phyloP scores from a whole-genome alignment of 2,888 invertebrate genomes.

The Sphaeridia pumilis region DNA sequence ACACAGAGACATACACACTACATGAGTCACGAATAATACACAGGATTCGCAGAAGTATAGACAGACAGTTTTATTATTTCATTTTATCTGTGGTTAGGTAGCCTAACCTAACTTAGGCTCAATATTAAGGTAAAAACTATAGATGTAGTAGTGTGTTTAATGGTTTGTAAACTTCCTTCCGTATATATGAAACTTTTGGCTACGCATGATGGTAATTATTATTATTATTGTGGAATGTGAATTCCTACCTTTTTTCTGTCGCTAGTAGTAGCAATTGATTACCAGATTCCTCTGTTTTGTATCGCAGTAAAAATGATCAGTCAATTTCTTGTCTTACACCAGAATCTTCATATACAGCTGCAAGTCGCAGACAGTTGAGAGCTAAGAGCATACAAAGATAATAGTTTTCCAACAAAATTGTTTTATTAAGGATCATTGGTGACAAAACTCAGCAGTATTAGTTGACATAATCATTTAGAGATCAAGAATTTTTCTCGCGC shows the following conservation, averaged over 20 bases:
- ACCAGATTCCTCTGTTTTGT: constrained; percentile 1
- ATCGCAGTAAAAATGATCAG: neutral
- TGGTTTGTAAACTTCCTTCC: constrained; percentile 1
- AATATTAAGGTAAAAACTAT: neutral
- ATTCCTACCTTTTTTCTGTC: neutral
- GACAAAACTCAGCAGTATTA: no score
- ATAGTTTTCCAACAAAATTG: no score
- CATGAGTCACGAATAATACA: no score
- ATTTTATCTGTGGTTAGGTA: neutral
- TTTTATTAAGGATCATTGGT: no score
- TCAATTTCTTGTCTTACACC: no score
- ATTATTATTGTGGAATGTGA: no score
- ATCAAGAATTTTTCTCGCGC: no score
- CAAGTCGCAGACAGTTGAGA: no score
- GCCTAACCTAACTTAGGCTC: no score
- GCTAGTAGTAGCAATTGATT: neutral
- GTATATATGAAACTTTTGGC: constrained; percentile 2
- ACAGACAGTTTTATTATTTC: neutral
- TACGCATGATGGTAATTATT: no score
- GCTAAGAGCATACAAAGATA: no score
- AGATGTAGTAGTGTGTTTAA: neutral
- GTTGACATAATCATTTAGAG: no score
- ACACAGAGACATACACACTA: neutral
- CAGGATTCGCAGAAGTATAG: neutral
- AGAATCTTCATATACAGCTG: neutral